Percentiles rank a stretch among this genome's conserved stretches.
Conservation (phyloP, 2,888 invertebrate genomes). For the Heteromurus nitidus region DNA sequence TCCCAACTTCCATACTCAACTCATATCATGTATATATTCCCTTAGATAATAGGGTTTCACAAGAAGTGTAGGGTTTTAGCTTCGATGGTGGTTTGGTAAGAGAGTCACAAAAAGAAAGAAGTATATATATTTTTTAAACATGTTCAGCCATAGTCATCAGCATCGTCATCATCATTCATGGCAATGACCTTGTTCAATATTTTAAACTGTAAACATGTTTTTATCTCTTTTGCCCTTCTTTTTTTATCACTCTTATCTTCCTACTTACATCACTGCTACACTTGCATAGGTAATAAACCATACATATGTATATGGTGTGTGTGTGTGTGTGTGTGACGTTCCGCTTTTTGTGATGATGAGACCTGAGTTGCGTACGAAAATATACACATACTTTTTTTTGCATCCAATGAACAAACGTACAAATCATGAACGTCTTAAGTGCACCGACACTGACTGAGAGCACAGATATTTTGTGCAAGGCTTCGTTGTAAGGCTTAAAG, state of each 20-base stretch:
- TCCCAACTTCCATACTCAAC: no score
- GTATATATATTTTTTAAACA: slow-evolving; percentile 48
- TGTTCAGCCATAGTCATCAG: slow-evolving; percentile 31
- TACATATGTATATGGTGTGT: not conserved
- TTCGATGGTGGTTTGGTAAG: slow-evolving; percentile 9
- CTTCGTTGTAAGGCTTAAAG: not conserved
- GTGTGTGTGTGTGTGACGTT: slow-evolving; percentile 34
- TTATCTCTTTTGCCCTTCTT: slow-evolving; percentile 52
- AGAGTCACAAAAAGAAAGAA: slow-evolving; percentile 17
- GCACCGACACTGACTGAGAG: not conserved
- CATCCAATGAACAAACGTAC: not conserved
- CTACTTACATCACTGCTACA: not conserved
- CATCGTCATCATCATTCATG: slow-evolving; percentile 53
- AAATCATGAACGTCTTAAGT: slow-evolving; percentile 1
- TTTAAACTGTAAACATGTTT: slow-evolving; percentile 57
- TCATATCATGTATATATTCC: slow-evolving; percentile 1
- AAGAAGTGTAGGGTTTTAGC: not conserved
- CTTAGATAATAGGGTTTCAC: not conserved
- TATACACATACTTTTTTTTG: no score
- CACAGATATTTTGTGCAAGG: not conserved
- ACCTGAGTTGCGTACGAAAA: not conserved
- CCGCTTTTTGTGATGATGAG: no score
- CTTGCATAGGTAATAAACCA: slow-evolving; percentile 54
- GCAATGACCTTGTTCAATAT: slow-evolving; percentile 63
- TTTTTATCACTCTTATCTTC: slow-evolving; percentile 24